A percentile compares a stretch with the other conserved stretches of the same genome.
phyloP scores from a whole-genome alignment of 2,797 vertebrate genomes.

The Odontamblyopus rebecca region DNA sequence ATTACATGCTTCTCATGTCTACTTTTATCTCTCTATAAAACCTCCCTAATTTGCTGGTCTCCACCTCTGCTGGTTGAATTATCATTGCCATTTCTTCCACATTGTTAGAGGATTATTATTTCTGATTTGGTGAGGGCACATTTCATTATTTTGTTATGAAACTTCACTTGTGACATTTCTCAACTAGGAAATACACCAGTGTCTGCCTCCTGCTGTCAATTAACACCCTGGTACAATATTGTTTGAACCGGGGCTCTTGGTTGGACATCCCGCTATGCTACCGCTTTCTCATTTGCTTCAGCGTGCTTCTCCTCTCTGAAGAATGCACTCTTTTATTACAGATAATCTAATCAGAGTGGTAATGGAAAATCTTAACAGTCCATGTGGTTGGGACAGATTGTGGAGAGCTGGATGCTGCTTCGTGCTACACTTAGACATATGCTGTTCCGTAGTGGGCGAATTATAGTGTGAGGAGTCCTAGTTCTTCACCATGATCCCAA shows the following conservation, averaged over 20 bases:
- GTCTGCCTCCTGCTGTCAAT: constrained; percentile 14
- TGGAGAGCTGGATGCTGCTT: constrained; percentile 14
- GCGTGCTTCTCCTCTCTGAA: constrained; percentile 1
- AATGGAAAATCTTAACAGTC: background rate
- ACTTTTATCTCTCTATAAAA: too few species aligned
- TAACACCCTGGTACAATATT: constrained; percentile 20
- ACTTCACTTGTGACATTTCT: constrained; percentile 60
- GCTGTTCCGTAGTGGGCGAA: constrained; percentile 36
- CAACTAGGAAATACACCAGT: constrained; percentile 29
- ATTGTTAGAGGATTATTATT: constrained; percentile 35
- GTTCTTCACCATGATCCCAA: constrained; percentile 15
- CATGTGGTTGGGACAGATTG: constrained; percentile 18
- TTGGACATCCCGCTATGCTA: constrained; percentile 8
- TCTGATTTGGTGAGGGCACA: constrained; percentile 30
- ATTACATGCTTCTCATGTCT: too few species aligned
- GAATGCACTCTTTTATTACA: background rate
- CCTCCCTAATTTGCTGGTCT: background rate
- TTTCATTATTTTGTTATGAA: constrained; percentile 66
- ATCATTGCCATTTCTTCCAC: background rate
- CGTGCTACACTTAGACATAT: constrained; percentile 49
- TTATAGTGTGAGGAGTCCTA: constrained; percentile 16
- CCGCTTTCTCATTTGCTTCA: constrained; percentile 1
- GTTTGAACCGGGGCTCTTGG: constrained; percentile 19
- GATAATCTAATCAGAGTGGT: background rate
- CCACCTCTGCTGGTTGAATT: background rate